phyloP scores from a whole-genome alignment of 2,888 invertebrate genomes.

The Beris chalybata region DNA sequence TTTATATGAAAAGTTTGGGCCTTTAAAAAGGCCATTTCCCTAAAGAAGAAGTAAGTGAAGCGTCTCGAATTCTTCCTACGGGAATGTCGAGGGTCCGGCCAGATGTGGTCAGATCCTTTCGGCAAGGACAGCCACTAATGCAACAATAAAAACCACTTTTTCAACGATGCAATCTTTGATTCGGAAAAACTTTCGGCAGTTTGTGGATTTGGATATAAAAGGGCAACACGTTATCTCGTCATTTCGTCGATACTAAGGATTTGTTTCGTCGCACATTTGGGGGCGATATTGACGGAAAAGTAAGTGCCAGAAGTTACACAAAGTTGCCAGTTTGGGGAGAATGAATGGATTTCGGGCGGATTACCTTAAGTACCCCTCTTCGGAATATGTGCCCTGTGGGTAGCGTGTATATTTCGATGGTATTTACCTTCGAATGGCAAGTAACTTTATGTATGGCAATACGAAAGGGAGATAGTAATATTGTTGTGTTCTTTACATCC shows the following conservation, averaged over 20 bases:
- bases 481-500: conserved; percentile 13
- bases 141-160: conserved; percentile 12
- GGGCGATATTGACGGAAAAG: conserved; percentile 27
- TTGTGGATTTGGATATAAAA: neutral
- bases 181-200: neutral
- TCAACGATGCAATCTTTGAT: conserved; percentile 28
- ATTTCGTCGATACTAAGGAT: conserved; percentile 32
- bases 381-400: conserved; percentile 7
- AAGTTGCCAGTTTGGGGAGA: conserved; percentile 29
- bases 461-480: conserved; percentile 5
- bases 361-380: conserved; percentile 20
- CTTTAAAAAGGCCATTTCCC: neutral
- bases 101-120: conserved; percentile 9
- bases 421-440: conserved; percentile 21
- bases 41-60: neutral
- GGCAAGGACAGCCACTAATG: neutral
- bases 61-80: neutral
- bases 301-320: conserved; percentile 27
- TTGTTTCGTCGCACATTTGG: conserved; percentile 32
- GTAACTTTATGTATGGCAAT: conserved; percentile 26
- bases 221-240: conserved; percentile 32
- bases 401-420: conserved; percentile 2
- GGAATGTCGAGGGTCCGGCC: neutral
- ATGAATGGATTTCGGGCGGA: conserved; percentile 33
- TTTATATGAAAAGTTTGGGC: neutral